Evolutionary conservation across 2,797 vertebrate species (phyloP).

Genomic region (Carapus acus): DNA sequence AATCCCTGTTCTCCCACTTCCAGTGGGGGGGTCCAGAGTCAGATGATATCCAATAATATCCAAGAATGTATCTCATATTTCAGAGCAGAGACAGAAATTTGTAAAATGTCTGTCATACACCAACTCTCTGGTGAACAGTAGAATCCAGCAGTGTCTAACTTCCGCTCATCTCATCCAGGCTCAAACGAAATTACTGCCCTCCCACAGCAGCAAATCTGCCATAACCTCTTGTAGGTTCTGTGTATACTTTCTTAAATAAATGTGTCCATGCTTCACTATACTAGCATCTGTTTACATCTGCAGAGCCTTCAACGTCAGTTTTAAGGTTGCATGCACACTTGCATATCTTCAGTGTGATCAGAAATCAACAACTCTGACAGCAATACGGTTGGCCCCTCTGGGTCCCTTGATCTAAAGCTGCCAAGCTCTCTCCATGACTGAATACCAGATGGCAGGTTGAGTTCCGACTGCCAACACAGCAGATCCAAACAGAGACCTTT

Average conservation of each 20-base stretch:
- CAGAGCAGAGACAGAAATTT: constrained; percentile 31
- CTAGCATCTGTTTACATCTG: no score
- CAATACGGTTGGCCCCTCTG: constrained; percentile 54
- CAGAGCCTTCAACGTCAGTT: constrained; percentile 49
- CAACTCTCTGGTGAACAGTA: constrained; percentile 37
- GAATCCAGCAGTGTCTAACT: constrained; percentile 46
- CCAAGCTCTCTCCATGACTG: constrained; percentile 50
- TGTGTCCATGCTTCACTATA: no score
- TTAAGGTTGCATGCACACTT: constrained; percentile 53
- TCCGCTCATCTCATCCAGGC: constrained; percentile 46
- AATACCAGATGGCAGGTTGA: constrained; percentile 51
- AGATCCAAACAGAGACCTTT: constrained; percentile 49
- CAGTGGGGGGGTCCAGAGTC: no score
- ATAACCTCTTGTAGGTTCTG: no score
- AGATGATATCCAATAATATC: no score
- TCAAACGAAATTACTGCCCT: no score
- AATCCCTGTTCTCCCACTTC: background rate
- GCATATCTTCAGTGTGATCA: constrained; percentile 60
- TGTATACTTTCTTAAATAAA: no score
- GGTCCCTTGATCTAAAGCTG: constrained; percentile 50
- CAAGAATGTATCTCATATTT: no score
- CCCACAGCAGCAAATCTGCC: constrained; percentile 33
- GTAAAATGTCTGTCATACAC: constrained; percentile 24
- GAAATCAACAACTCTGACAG: constrained; percentile 60
- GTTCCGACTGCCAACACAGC: constrained; percentile 40